Evolutionary conservation across 2,888 invertebrate species (phyloP).

Genomic region (Blastobasis lacticolella): DNA sequence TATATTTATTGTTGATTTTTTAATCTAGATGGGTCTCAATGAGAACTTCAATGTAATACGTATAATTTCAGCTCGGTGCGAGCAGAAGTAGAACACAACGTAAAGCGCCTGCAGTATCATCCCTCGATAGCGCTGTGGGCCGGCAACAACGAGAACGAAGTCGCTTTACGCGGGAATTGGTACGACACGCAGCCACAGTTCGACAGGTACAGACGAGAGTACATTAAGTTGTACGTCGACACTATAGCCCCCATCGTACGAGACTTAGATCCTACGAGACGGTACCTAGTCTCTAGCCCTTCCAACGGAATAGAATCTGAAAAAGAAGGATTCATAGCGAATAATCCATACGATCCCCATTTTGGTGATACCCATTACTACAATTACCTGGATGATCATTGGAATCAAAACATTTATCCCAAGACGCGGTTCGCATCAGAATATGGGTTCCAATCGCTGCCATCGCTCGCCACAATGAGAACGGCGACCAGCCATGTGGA

Average conservation of each 20-base stretch:
- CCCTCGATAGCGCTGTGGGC: constrained; percentile 92
- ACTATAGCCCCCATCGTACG: constrained; percentile 80
- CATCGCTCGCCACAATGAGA: constrained; percentile 80
- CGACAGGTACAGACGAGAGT: constrained; percentile 80
- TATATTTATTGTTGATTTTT: too few relatives aligned
- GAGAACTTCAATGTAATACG: background rate
- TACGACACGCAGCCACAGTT: constrained; percentile 72
- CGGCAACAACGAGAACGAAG: constrained; percentile 98
- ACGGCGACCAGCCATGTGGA: constrained; percentile 68
- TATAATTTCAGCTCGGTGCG: constrained; percentile 75
- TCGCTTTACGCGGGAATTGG: constrained; percentile 89
- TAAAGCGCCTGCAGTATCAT: constrained; percentile 87
- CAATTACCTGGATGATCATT: constrained; percentile 86
- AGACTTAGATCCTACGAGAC: constrained; percentile 75
- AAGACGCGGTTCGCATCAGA: constrained; percentile 94
- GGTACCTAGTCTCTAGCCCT: constrained; percentile 92
- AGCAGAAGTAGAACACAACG: constrained; percentile 86
- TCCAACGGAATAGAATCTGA: constrained; percentile 86
- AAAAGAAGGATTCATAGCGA: constrained; percentile 83
- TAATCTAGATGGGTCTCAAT: too few relatives aligned
- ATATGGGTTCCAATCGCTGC: constrained; percentile 95
- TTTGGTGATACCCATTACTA: constrained; percentile 97
- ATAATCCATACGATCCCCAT: constrained; percentile 82
- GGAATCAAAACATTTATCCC: constrained; percentile 85
- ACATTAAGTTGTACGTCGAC: constrained; percentile 86